Percentiles rank a stretch among this genome's conserved stretches.
Evolutionary conservation across 64 coral and sea anemone genomes (phyloP).

Genomic region (Dendronephthya gigantea): DNA sequence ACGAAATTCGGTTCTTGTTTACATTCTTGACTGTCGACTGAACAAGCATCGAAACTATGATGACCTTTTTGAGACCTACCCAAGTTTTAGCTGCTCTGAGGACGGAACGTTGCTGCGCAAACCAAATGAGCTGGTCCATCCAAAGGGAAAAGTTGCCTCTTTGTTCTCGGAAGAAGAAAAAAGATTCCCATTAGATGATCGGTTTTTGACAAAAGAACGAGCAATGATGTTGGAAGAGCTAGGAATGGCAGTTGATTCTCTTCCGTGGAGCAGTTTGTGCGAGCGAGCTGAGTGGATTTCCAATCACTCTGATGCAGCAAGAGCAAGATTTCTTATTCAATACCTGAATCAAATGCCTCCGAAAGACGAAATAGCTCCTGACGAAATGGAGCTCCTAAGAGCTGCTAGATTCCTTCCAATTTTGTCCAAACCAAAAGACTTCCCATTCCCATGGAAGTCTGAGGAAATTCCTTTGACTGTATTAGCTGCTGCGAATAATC

Average conservation of each 20-base stretch:
- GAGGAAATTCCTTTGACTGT: conserved; percentile 18
- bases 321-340: conserved; percentile 15
- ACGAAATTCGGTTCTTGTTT: neutral
- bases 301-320: neutral
- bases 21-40: neutral
- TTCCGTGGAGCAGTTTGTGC: conserved; percentile 36
- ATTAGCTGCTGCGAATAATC: conserved; percentile 28
- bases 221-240: conserved; percentile 37
- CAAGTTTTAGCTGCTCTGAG: conserved; percentile 48
- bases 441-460: conserved; percentile 58
- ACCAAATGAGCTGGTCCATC: conserved; percentile 46
- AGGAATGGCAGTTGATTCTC: conserved; percentile 51
- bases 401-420: conserved; percentile 52
- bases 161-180: conserved; percentile 47
- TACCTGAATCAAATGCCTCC: neutral
- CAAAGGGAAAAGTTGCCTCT: conserved; percentile 9
- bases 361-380: neutral
- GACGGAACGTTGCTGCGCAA: conserved; percentile 27
- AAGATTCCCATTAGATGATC: conserved; percentile 42
- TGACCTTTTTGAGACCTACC: conserved; percentile 10
- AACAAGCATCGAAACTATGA: conserved; percentile 9
- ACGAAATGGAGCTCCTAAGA: neutral
- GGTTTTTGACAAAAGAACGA: conserved; percentile 30
- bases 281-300: conserved; percentile 56
- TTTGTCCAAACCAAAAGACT: conserved; percentile 44